Percentiles rank a stretch among this genome's conserved stretches.
These are phyloP conservation scores for Zingel zingel DNA, from an alignment of 2,113 vertebrate species.

Conservation along the genomic window DNA sequence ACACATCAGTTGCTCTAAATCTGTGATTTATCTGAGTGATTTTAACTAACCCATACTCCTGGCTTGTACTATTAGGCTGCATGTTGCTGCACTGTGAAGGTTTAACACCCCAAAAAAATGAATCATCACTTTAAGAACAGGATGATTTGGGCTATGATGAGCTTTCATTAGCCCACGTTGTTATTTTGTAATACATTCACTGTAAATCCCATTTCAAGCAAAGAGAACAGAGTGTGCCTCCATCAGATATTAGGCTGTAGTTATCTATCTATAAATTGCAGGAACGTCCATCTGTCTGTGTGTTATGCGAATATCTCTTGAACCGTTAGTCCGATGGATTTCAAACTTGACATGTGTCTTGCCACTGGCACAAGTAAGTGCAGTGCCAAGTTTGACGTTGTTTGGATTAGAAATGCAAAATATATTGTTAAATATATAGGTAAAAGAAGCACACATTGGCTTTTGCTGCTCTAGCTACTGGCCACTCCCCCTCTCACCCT, in stretches of 20 bases:
- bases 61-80: background rate
- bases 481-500: too few species aligned
- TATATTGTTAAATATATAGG: too few species aligned
- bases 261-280: conserved; percentile 4
- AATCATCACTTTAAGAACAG: conserved; percentile 1
- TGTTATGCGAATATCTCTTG: too few species aligned
- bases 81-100: background rate
- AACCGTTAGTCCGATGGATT: too few species aligned
- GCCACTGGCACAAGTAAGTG: too few species aligned
- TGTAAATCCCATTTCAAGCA: conserved; percentile 40
- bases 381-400: too few species aligned
- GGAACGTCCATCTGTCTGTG: too few species aligned
- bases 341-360: too few species aligned
- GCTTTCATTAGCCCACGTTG: conserved; percentile 16
- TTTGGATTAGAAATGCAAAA: too few species aligned
- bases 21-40: background rate
- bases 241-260: conserved; percentile 29
- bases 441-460: too few species aligned
- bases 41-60: background rate
- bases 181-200: conserved; percentile 24
- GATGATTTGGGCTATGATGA: conserved; percentile 6
- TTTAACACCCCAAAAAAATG: background rate
- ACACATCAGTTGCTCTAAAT: background rate
- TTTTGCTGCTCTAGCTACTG: too few species aligned
- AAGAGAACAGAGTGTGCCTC: conserved; percentile 9